A percentile compares a stretch with the other conserved stretches of the same genome.
Evolutionary conservation across 2,888 invertebrate species (phyloP).

Genomic region (Ectemnius cavifrons): DNA sequence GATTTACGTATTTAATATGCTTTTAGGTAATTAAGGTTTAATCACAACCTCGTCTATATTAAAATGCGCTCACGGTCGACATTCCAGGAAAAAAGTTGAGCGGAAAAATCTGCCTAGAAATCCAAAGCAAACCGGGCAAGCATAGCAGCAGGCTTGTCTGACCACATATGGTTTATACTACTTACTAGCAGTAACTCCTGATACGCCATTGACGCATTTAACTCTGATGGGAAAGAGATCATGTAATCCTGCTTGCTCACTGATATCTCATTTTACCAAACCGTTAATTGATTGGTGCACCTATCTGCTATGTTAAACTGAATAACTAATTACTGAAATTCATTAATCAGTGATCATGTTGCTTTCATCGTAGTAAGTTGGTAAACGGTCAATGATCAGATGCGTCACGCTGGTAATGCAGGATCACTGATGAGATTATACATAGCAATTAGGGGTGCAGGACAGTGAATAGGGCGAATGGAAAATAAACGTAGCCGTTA

Average conservation of each 20-base stretch:
- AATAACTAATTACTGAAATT: no score
- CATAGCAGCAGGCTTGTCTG: constrained; percentile 11
- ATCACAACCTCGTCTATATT: no score
- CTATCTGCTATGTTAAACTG: no score
- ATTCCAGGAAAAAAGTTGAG: no score
- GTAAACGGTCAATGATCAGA: not conserved
- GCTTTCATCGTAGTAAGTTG: no score
- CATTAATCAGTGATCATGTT: no score
- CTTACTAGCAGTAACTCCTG: constrained; percentile 14
- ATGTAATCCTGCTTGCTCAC: not conserved
- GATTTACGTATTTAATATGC: no score
- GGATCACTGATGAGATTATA: not conserved
- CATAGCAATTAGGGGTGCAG: not conserved
- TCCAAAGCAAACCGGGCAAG: no score
- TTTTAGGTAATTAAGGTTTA: no score
- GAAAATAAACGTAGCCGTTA: constrained; percentile 2
- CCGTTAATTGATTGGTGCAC: no score
- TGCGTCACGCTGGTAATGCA: not conserved
- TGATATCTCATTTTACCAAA: not conserved
- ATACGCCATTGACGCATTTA: not conserved
- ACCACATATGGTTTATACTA: constrained; percentile 27
- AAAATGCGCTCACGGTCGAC: no score
- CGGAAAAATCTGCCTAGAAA: no score
- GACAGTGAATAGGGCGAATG: constrained; percentile 3
- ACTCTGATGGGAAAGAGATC: not conserved